phyloP scores from a whole-genome alignment of 2,797 vertebrate species.

The Pseudomugil tenellus region DNA sequence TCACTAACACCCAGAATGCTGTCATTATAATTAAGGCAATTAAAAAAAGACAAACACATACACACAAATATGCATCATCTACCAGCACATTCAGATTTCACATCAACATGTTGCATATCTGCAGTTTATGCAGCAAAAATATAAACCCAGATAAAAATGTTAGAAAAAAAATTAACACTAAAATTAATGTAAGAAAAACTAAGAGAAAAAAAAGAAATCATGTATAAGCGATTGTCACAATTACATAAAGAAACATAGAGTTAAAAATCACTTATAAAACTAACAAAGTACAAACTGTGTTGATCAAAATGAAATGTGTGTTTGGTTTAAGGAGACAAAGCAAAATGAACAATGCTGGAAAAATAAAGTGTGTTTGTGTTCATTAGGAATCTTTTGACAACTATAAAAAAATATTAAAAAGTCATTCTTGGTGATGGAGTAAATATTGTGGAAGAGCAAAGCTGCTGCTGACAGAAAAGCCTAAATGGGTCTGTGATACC shows the following conservation, averaged over 20 bases:
- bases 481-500: not conserved
- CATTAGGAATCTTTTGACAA: constrained; percentile 45
- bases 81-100: constrained; percentile 40
- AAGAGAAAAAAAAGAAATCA: constrained; percentile 47
- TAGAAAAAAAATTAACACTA: constrained; percentile 54
- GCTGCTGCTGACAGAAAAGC: constrained; percentile 19
- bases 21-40: constrained; percentile 74
- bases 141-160: constrained; percentile 48
- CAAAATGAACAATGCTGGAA: constrained; percentile 24
- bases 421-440: constrained; percentile 41
- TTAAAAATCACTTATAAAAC: constrained; percentile 63
- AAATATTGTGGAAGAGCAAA: constrained; percentile 32
- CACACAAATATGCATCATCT: constrained; percentile 10
- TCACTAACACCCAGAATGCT: constrained; percentile 40
- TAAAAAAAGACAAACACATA: constrained; percentile 33
- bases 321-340: constrained; percentile 48
- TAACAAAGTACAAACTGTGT: constrained; percentile 35
- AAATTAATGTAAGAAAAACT: constrained; percentile 57
- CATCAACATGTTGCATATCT: constrained; percentile 45
- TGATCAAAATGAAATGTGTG: constrained; percentile 49
- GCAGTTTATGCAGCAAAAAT: constrained; percentile 48
- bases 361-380: constrained; percentile 10
- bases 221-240: constrained; percentile 69
- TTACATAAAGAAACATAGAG: constrained; percentile 52
- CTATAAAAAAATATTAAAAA: constrained; percentile 36